Percentiles rank a stretch among this genome's conserved stretches.
Conservation (phyloP, 35 echinoderm and acorn worm genomes). For the Lytechinus pictus region DNA sequence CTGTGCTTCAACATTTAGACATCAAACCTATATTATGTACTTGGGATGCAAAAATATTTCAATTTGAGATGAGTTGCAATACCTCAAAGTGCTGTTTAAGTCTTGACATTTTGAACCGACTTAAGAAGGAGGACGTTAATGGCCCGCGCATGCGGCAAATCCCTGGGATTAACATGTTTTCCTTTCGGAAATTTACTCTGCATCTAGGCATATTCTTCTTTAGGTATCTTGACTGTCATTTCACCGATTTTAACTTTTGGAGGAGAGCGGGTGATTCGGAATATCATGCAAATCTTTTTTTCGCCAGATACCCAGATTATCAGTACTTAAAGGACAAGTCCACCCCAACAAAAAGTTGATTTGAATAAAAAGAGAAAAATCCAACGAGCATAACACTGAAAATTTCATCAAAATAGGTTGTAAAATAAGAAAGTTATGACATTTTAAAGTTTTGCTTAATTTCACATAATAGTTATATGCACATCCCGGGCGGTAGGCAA, state of each 20-base stretch:
- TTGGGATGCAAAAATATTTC: background rate
- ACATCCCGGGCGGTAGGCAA: too few relatives aligned
- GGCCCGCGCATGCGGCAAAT: background rate
- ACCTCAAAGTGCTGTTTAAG: background rate
- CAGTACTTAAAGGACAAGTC: background rate
- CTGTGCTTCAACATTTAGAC: background rate
- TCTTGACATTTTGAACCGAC: background rate
- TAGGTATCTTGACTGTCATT: background rate
- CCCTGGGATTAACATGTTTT: background rate
- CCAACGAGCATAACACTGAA: too few relatives aligned
- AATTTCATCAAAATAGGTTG: too few relatives aligned
- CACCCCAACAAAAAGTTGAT: too few relatives aligned
- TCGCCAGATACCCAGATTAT: background rate
- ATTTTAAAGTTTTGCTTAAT: too few relatives aligned
- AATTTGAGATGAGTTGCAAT: background rate
- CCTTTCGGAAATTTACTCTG: background rate
- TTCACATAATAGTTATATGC: too few relatives aligned
- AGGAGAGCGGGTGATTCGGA: background rate
- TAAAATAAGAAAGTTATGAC: too few relatives aligned
- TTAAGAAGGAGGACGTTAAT: background rate
- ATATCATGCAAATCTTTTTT: background rate
- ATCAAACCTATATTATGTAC: background rate
- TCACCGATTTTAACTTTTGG: background rate
- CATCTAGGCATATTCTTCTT: background rate
- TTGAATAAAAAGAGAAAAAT: too few relatives aligned